phyloP scores from a whole-genome alignment of 2,113 vertebrate species.

The Planiliza haematocheilus region DNA sequence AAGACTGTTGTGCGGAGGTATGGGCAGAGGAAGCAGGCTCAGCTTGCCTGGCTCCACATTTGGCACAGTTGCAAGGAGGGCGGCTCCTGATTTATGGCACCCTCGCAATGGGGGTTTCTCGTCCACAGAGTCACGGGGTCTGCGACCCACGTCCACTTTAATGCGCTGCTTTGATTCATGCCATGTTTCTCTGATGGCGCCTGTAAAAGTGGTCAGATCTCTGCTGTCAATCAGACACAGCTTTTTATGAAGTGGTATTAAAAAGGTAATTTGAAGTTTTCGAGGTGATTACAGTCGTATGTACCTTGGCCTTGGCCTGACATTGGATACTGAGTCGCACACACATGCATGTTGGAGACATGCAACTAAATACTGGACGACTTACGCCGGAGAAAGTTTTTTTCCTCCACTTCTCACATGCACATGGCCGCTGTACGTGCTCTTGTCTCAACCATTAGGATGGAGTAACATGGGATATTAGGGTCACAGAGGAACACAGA shows the following conservation, averaged over 20 bases:
- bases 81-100: slow-evolving; percentile 69
- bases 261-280: slow-evolving; percentile 49
- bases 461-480: slow-evolving; percentile 42
- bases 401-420: slow-evolving; percentile 15
- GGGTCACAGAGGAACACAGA: slow-evolving; percentile 54
- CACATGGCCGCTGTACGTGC: slow-evolving; percentile 33
- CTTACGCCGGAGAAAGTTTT: slow-evolving; percentile 13
- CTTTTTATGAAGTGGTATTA: slow-evolving; percentile 55
- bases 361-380: slow-evolving; percentile 19
- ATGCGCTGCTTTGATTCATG: slow-evolving; percentile 57
- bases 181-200: slow-evolving; percentile 25
- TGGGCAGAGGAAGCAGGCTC: slow-evolving; percentile 48
- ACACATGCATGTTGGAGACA: slow-evolving; percentile 13
- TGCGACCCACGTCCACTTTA: slow-evolving; percentile 31
- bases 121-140: slow-evolving; percentile 46
- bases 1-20: slow-evolving; percentile 23
- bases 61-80: slow-evolving; percentile 64
- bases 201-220: slow-evolving; percentile 65
- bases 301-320: background rate
- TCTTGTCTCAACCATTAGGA: slow-evolving; percentile 56
- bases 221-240: slow-evolving; percentile 41
- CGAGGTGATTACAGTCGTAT: slow-evolving; percentile 32
- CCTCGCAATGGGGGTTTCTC: slow-evolving; percentile 42
- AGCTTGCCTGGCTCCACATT: slow-evolving; percentile 66
- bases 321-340: slow-evolving; percentile 2